Base-by-base conservation (phyloP, 2,797 vertebrate species). In the Scarus forsteni region DNA sequence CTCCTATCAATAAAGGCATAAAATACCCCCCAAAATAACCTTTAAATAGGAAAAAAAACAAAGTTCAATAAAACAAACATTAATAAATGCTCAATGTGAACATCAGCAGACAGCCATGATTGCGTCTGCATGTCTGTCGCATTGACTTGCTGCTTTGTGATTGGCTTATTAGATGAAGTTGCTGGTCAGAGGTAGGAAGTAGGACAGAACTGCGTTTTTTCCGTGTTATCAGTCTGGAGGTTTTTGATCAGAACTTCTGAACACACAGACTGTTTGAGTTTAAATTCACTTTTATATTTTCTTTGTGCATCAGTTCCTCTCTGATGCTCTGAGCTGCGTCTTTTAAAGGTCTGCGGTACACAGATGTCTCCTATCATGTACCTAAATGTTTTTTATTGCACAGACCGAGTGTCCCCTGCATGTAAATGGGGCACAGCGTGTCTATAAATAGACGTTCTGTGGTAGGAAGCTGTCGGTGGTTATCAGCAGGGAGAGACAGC, bases 361-460 rank as follows among this genome's bases (percentile, higher is more conserved):
- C 67, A 70, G 68, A 73, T 63, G 9, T 65, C 69, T 19, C 44
- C 54, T 63, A 71, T 35, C 11, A 5, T 71, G 36, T 70, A 54
- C 34, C 48, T 18, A n/a, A 43, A 55, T 50, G n/a, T 61, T 34
- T 58, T 61, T 80, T 80, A 75, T 77, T 82, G 43, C 77, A 71
- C 79, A 79, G 64, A 81, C 83, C 56, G 58, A 73, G 70, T 85
- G 80, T 90, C 83, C 83, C 46, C 58, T 77, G 80, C 70, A 39
- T 85, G 83, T 85, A 89, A 91, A 89, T 91, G 75, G 89, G 77
- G 74, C 89, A 86, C 83, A 67, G 53, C 18, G 64, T 66, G 68
- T 72, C 91, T 91, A 91, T 91, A 88, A 88, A 89, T 92, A 89
- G 87, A 79, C 75, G 45, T 66, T 74, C 66, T 76, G 80, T 85